Conservation (phyloP, 2,888 invertebrate species). For the Ornithoptera priamus region DNA sequence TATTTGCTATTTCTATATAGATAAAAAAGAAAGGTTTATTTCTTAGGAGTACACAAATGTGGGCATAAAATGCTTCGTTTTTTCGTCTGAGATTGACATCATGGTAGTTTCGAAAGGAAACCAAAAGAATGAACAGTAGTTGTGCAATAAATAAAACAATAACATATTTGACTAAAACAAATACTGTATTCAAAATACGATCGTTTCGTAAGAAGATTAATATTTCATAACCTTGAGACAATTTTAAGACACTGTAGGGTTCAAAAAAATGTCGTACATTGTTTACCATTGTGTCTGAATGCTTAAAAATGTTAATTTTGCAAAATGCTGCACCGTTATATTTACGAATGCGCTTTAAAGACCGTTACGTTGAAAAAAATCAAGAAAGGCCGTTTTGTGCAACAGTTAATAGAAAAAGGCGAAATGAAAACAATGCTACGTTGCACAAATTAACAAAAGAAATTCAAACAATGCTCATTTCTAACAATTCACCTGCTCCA, state of each 20-base stretch:
- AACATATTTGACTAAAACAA: constrained; percentile 43
- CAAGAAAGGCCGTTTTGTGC: constrained; percentile 48
- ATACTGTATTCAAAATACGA: constrained; percentile 51
- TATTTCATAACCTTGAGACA: constrained; percentile 16
- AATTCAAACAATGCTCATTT: constrained; percentile 52
- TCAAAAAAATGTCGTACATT: constrained; percentile 19
- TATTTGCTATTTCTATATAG: no score
- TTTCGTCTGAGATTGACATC: no score
- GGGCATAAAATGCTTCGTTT: no score
- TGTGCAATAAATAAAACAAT: constrained; percentile 39
- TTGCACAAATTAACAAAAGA: constrained; percentile 66
- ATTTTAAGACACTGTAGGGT: constrained; percentile 35
- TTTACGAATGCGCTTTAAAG: constrained; percentile 63
- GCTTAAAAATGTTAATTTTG: constrained; percentile 57
- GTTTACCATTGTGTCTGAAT: constrained; percentile 14
- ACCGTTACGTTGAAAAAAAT: constrained; percentile 65
- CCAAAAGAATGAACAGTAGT: constrained; percentile 25
- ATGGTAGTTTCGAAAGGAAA: no score
- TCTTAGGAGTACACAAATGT: no score
- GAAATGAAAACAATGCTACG: constrained; percentile 32
- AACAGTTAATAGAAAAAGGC: constrained; percentile 39
- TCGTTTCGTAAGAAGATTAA: constrained; percentile 41
- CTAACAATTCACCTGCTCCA: constrained; percentile 68
- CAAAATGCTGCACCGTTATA: constrained; percentile 61
- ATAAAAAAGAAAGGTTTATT: no score